Evolutionary conservation across 92 coral and sea anemone genomes (phyloP).

Genomic region (Scolanthus callimorphus): DNA sequence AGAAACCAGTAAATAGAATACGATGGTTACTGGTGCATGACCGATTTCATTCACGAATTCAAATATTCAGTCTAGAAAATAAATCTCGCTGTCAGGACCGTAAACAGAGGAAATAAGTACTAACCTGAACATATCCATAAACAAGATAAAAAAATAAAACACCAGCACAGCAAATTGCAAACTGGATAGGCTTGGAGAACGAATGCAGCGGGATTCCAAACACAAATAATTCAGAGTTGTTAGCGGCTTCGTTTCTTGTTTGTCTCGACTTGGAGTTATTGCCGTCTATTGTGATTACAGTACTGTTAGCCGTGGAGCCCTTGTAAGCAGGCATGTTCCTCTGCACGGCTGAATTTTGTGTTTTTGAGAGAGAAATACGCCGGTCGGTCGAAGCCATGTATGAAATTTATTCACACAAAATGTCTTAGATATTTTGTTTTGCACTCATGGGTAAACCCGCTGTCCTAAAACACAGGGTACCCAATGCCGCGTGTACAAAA

Average conservation of each 20-base stretch:
- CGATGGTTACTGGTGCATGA: too few relatives aligned
- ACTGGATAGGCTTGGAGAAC: conserved; percentile 64
- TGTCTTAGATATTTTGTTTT: neutral
- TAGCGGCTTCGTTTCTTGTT: neutral
- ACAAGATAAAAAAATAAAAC: conserved; percentile 87
- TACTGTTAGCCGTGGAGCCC: conserved; percentile 10
- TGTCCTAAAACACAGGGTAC: neutral
- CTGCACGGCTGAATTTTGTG: conserved; percentile 13
- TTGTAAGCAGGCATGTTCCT: conserved; percentile 36
- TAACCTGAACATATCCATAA: conserved; percentile 96
- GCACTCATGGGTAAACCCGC: neutral
- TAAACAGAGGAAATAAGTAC: too few relatives aligned
- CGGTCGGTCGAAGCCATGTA: neutral
- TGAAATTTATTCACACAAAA: neutral
- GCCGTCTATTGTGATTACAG: conserved; percentile 25
- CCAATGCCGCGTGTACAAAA: too few relatives aligned
- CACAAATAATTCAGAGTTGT: conserved; percentile 35
- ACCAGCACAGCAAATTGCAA: conserved; percentile 84
- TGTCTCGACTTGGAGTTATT: conserved; percentile 4
- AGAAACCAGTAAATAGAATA: too few relatives aligned
- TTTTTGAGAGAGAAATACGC: neutral
- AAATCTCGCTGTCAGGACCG: too few relatives aligned
- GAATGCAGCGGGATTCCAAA: conserved; percentile 70
- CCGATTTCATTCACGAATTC: too few relatives aligned
- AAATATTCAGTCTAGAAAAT: too few relatives aligned